phyloP scores from a whole-genome alignment of 23 tunicate species.

The Oikopleura dioica region DNA sequence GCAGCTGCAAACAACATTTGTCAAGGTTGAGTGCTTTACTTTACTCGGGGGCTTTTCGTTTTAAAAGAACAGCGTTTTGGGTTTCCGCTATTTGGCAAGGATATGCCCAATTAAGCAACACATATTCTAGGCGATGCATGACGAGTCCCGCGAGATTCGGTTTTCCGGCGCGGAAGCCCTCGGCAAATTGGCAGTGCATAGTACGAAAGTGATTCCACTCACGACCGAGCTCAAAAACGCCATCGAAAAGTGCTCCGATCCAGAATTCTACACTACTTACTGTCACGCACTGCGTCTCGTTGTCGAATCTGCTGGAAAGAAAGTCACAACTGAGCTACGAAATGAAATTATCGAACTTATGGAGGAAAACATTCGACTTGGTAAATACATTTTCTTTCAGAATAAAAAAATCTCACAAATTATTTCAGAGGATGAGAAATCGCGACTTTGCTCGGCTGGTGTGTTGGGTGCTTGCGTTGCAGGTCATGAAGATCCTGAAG shows the following conservation, averaged over 20 bases:
- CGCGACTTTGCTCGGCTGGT: constrained; percentile 12
- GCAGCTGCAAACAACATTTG: constrained; percentile 82
- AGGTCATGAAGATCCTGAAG: neutral
- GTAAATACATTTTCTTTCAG: neutral
- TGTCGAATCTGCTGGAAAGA: neutral
- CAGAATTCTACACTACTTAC: constrained; percentile 5
- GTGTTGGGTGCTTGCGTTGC: neutral
- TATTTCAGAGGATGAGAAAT: neutral
- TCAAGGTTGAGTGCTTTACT: constrained; percentile 18
- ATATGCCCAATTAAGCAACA: neutral
- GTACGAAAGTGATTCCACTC: constrained; percentile 50
- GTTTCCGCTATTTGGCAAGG: too few species aligned
- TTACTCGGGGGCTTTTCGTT: neutral
- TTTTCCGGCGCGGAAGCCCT: constrained; percentile 53
- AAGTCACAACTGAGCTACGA: neutral
- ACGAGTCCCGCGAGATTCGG: constrained; percentile 48
- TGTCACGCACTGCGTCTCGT: neutral
- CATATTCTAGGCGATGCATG: constrained; percentile 17
- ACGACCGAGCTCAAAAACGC: constrained; percentile 42
- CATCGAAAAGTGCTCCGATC: constrained; percentile 25
- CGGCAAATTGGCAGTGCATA: constrained; percentile 33
- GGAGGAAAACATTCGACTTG: neutral
- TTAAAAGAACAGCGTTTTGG: neutral
- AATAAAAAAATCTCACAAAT: neutral
- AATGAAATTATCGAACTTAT: neutral